Evolutionary conservation across 1,140 invertebrate genomes (phyloP).

Genomic region (Phenacoccus solenopsis): DNA sequence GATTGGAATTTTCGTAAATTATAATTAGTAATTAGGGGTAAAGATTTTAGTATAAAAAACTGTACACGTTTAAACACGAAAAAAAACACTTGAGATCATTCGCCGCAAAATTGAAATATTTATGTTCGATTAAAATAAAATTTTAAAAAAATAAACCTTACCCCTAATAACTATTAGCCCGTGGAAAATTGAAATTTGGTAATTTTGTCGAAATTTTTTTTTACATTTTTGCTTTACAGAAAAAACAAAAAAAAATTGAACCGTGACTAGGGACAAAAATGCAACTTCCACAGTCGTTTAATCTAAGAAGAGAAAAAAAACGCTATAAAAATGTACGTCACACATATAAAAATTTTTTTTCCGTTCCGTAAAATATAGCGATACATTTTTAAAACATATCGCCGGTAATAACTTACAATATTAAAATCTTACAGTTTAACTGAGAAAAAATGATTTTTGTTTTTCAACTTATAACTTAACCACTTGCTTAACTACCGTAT

Average conservation of each 20-base stretch:
- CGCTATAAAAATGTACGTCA: background rate
- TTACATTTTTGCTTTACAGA: background rate
- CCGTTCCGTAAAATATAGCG: background rate
- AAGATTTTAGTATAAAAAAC: background rate
- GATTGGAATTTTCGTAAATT: background rate
- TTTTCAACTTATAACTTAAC: background rate
- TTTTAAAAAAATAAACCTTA: background rate
- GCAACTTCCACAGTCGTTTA: background rate
- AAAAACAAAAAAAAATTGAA: background rate
- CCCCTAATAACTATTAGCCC: background rate
- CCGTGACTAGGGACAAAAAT: conserved; percentile 1
- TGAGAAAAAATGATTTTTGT: background rate
- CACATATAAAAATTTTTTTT: background rate
- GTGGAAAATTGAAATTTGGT: background rate
- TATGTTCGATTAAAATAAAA: background rate
- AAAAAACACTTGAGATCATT: background rate
- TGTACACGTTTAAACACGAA: too few species aligned
- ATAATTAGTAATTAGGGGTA: background rate
- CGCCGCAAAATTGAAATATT: background rate
- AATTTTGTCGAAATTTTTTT: background rate
- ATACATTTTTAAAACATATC: background rate
- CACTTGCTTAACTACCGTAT: background rate
- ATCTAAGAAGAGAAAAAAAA: background rate
- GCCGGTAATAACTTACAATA: background rate
- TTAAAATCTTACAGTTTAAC: background rate